phyloP scores from a whole-genome alignment of 2,113 vertebrate genomes.

The Hiodon tergisus region DNA sequence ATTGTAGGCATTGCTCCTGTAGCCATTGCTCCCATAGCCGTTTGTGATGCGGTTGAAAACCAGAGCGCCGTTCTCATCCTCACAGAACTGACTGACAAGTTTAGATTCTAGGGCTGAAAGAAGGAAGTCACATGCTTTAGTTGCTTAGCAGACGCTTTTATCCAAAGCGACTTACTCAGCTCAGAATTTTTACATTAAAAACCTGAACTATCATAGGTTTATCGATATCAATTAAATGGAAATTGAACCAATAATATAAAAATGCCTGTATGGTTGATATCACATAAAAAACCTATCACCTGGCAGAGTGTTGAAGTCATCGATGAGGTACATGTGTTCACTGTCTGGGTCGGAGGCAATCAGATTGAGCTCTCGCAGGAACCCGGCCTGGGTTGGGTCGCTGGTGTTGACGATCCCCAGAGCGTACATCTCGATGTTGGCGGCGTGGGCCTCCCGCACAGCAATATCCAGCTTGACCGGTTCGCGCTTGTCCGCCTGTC shows the following conservation, averaged over 20 bases:
- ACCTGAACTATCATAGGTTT: too few species aligned
- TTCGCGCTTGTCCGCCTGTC: slow-evolving; percentile 82
- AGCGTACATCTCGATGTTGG: slow-evolving; percentile 86
- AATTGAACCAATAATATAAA: background rate
- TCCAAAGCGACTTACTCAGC: background rate
- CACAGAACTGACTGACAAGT: slow-evolving; percentile 82
- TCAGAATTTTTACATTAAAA: too few species aligned
- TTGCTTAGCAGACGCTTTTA: too few species aligned
- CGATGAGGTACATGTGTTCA: slow-evolving; percentile 84
- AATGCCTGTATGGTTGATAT: background rate
- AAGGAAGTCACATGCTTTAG: background rate
- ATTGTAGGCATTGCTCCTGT: slow-evolving; percentile 41
- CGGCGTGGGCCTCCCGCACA: slow-evolving; percentile 77
- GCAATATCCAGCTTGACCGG: slow-evolving; percentile 76
- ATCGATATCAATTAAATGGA: background rate
- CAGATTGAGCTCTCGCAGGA: slow-evolving; percentile 77
- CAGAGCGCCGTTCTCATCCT: slow-evolving; percentile 78
- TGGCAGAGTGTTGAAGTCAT: slow-evolving; percentile 83
- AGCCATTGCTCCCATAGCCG: slow-evolving; percentile 50
- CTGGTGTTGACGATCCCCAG: slow-evolving; percentile 81
- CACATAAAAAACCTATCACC: slow-evolving; percentile 51
- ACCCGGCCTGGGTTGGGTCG: slow-evolving; percentile 74
- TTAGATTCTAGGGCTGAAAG: slow-evolving; percentile 77
- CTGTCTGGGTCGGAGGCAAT: slow-evolving; percentile 84
- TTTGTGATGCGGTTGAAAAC: slow-evolving; percentile 70